These are phyloP conservation scores for Percopsis transmontana DNA, from an alignment of 2,113 vertebrate genomes.

Conservation along the genomic window DNA sequence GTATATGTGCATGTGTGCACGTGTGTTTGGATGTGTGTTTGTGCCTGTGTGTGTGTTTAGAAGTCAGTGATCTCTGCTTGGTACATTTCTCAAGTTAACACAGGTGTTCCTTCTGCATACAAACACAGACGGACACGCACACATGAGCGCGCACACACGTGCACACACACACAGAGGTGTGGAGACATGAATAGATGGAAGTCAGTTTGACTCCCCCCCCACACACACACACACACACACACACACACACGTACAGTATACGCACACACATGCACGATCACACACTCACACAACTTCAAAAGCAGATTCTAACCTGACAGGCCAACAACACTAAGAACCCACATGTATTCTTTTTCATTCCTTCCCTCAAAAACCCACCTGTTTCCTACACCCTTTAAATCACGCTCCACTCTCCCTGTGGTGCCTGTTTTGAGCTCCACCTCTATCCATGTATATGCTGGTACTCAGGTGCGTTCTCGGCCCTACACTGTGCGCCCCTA, in stretches of 20 bases:
- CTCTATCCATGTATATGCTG: slow-evolving; percentile 48
- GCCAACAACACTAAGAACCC: slow-evolving; percentile 64
- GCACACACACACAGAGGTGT: slow-evolving; percentile 8
- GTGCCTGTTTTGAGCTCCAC: slow-evolving; percentile 20
- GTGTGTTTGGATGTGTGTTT: slow-evolving; percentile 30
- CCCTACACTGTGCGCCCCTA: slow-evolving; percentile 57
- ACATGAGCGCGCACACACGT: background rate
- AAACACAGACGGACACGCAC: background rate
- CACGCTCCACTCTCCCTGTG: slow-evolving; percentile 17
- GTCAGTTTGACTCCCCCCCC: slow-evolving; percentile 10
- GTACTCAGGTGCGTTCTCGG: slow-evolving; percentile 59
- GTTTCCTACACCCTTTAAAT: slow-evolving; percentile 62
- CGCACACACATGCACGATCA: slow-evolving; percentile 41
- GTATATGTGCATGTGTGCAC: slow-evolving; percentile 7
- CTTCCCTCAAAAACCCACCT: slow-evolving; percentile 60
- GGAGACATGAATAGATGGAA: background rate
- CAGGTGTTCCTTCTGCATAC: background rate
- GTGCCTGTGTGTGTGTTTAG: slow-evolving; percentile 41
- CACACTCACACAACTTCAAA: slow-evolving; percentile 61
- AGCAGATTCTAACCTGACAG: slow-evolving; percentile 64
- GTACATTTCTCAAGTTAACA: background rate
- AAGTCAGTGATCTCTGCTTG: slow-evolving; percentile 36
- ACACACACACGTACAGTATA: too few relatives aligned
- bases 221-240: slow-evolving; percentile 26
- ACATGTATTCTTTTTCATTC: slow-evolving; percentile 52